These are phyloP conservation scores for Euclidia mi DNA, from an alignment of 2,888 invertebrate species.

Conservation along the genomic window DNA sequence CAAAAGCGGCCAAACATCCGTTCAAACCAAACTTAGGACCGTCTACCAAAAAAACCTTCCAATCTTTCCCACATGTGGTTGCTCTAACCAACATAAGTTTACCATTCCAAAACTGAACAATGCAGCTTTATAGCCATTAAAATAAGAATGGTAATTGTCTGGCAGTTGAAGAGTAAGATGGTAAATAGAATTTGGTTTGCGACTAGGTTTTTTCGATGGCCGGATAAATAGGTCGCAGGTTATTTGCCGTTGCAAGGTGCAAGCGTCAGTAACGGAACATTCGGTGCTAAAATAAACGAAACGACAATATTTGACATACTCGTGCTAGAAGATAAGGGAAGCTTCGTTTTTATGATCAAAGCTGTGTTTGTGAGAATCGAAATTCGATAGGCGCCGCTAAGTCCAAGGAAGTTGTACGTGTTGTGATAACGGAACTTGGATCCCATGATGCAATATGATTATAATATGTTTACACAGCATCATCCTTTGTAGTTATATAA, in stretches of 20 bases:
- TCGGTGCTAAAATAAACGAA: constrained; percentile 82
- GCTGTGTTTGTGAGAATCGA: constrained; percentile 64
- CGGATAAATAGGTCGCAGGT: constrained; percentile 89
- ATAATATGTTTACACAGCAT: not conserved
- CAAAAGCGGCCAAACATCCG: constrained; percentile 84
- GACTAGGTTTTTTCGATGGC: constrained; percentile 70
- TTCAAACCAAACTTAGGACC: constrained; percentile 73
- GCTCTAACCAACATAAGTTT: constrained; percentile 9
- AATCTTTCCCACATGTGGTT: constrained; percentile 76
- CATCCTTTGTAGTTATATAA: too few relatives aligned
- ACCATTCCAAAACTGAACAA: not conserved
- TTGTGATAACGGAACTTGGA: not conserved
- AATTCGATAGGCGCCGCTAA: constrained; percentile 41
- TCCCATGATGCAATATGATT: not conserved
- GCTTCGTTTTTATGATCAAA: constrained; percentile 74
- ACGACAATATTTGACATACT: constrained; percentile 74
- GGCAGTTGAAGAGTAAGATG: not conserved
- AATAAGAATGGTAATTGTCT: constrained; percentile 19
- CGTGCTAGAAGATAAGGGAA: constrained; percentile 77
- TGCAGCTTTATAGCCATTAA: accelerated
- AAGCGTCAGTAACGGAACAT: constrained; percentile 80
- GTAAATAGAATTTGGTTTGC: constrained; percentile 38
- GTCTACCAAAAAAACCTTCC: constrained; percentile 77
- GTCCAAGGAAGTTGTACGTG: constrained; percentile 3
- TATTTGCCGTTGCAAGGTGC: constrained; percentile 89